phyloP scores from a whole-genome alignment of 2,797 vertebrate species.

The Sebastes glaucus region DNA sequence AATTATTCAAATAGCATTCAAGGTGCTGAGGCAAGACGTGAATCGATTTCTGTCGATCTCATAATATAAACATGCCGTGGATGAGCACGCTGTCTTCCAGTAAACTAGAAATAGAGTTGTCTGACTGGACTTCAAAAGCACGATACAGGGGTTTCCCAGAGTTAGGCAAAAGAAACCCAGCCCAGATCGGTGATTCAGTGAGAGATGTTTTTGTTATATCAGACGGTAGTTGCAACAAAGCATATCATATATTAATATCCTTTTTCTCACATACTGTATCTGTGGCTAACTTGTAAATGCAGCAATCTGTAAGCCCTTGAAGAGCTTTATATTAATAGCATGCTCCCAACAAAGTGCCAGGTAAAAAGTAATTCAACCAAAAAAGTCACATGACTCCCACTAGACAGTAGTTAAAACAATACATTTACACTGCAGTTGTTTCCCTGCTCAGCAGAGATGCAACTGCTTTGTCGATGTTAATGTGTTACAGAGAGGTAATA shows the following conservation, averaged over 20 bases:
- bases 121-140: background rate
- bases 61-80: background rate
- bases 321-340: background rate
- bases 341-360: background rate
- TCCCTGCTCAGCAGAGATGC: background rate
- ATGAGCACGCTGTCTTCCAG: background rate
- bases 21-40: background rate
- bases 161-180: background rate
- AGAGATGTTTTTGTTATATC: background rate
- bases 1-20: background rate
- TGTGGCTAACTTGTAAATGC: background rate
- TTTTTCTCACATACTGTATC: background rate
- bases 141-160: background rate
- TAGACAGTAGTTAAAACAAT: background rate
- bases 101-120: background rate
- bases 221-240: background rate
- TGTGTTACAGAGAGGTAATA: constrained; percentile 14
- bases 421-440: background rate
- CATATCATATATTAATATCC: background rate
- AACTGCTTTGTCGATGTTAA: background rate
- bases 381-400: background rate
- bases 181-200: background rate
- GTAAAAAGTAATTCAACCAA: background rate
- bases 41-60: background rate
- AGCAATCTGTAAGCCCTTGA: background rate